Conservation (phyloP, 35 echinoderm and acorn worm species). For the Patiria miniata region DNA sequence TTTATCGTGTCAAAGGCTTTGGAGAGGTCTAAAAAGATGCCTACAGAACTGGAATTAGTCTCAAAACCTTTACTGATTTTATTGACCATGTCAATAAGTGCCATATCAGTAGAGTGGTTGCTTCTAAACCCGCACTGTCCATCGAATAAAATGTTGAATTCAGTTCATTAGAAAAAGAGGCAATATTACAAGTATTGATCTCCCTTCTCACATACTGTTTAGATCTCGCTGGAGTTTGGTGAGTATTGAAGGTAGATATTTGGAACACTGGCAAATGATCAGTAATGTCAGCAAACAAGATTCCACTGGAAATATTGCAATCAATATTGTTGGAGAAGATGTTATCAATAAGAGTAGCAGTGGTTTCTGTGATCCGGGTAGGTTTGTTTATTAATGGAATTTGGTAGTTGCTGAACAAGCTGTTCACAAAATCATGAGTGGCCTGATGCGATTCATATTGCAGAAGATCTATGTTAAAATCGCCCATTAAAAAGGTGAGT, state of each 20-base stretch:
- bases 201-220: background rate
- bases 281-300: background rate
- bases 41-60: background rate
- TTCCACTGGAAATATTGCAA: background rate
- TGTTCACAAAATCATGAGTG: background rate
- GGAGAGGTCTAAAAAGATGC: too few species aligned
- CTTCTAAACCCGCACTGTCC: background rate
- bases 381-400: background rate
- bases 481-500: background rate
- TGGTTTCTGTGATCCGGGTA: too few species aligned
- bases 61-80: background rate
- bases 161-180: background rate
- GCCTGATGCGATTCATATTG: background rate
- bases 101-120: too few species aligned
- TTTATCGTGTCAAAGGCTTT: background rate
- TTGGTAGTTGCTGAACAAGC: background rate
- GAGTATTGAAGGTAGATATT: background rate
- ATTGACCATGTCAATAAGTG: constrained; percentile 1
- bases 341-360: constrained; percentile 8
- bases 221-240: constrained; percentile 1
- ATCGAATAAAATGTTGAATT: background rate
- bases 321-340: background rate
- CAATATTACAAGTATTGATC: background rate
- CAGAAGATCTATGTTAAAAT: too few species aligned
- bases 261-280: constrained; percentile 8